These are phyloP conservation scores for Podiceps cristatus DNA, from an alignment of 2,113 vertebrate species.

Conservation along the genomic window DNA sequence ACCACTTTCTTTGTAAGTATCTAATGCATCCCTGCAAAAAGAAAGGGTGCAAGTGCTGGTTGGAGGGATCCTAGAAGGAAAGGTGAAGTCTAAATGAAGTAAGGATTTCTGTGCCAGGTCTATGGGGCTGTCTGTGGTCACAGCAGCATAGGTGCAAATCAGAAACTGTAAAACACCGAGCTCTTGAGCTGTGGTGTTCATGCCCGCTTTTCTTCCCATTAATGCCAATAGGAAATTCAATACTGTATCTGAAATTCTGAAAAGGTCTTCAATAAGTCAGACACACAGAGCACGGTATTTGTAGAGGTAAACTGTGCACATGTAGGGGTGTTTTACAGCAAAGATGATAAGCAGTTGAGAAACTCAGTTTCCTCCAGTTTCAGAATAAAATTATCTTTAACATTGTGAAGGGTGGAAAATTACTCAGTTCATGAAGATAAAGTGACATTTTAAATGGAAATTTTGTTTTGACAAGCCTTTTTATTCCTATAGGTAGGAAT, in stretches of 20 bases:
- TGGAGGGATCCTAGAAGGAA: background rate
- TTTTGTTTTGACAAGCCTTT: background rate
- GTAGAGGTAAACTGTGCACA: background rate
- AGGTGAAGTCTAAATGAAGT: background rate
- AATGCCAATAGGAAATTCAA: background rate
- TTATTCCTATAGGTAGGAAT: background rate
- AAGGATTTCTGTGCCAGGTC: background rate
- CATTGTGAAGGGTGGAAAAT: background rate
- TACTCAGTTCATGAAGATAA: background rate
- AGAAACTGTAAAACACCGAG: background rate
- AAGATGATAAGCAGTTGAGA: background rate
- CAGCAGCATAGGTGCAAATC: background rate
- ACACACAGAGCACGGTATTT: background rate
- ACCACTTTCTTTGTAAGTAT: conserved; percentile 81
- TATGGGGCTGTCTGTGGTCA: background rate
- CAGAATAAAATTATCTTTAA: background rate
- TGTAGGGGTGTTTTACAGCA: background rate
- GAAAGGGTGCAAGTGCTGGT: background rate
- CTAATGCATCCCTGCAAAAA: conserved; percentile 78
- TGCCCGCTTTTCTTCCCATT: background rate
- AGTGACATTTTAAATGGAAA: background rate
- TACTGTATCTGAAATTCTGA: background rate
- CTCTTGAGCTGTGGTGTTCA: background rate
- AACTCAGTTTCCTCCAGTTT: background rate
- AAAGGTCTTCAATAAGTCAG: background rate